phyloP scores from a whole-genome alignment of 2,797 vertebrate species.

The Coilia nasus region DNA sequence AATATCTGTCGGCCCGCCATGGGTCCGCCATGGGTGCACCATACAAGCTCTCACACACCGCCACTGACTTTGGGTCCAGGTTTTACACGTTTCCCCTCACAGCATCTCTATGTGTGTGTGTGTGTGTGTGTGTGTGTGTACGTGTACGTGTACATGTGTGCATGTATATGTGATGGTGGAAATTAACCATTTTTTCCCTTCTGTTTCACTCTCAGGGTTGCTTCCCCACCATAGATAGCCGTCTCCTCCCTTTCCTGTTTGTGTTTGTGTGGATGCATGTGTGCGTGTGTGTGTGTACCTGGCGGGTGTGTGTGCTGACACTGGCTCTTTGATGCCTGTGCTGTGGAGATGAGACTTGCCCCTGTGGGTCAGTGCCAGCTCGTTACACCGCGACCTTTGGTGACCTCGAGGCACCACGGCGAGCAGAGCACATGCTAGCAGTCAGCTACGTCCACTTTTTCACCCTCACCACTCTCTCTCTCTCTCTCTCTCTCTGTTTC shows the following conservation, averaged over 20 bases:
- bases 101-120: not conserved
- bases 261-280: not conserved
- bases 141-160: not conserved
- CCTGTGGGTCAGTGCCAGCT: conserved; percentile 42
- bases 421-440: conserved; percentile 32
- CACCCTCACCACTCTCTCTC: not conserved
- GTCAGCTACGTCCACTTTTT: conserved; percentile 26
- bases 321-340: conserved; percentile 35
- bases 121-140: conserved; percentile 20
- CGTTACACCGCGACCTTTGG: conserved; percentile 45
- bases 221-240: not conserved
- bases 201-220: not conserved
- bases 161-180: not conserved
- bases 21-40: not conserved
- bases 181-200: not conserved
- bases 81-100: conserved; percentile 23
- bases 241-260: not conserved
- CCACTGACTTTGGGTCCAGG: not conserved
- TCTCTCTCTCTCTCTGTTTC: too few species aligned
- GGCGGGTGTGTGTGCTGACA: conserved; percentile 39
- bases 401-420: conserved; percentile 43
- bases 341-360: conserved; percentile 29
- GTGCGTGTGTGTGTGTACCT: not conserved
- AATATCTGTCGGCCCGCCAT: not conserved
- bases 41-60: conserved; percentile 35